Evolutionary conservation across 2,113 vertebrate species (phyloP), one percentile per base, ranked within the genome.

Genomic region (Cheilinus undulatus): DNA sequence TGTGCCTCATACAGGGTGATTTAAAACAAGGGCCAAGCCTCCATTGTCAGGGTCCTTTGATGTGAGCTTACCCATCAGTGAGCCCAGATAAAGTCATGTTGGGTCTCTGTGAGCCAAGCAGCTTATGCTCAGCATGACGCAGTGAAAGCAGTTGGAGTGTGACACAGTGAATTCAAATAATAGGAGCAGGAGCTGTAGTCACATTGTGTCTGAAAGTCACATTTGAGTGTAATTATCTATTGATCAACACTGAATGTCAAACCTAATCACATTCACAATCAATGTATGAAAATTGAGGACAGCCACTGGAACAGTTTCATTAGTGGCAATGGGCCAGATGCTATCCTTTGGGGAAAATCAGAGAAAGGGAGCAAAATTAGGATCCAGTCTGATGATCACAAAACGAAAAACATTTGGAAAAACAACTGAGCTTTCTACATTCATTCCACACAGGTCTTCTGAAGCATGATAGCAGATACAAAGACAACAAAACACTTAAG

Each of bases 401-500:
- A 69, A 61, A 19, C 59, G 49, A 40, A 65, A 66, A 61, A 59
- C 40, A 49, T 59, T 65, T 61, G 52, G n/a, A n/a, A 32, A n/a
- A 69, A 46, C 74, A 78, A 67, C 73, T 89, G 72, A 32, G 66
- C 63, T 69, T 69, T 76, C 52, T 69, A 30, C 38, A 72, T 72
- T 69, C 34, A 46, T 79, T 81, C 59, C 11, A 13, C 73, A 48
- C 27, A 63, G 43, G 78, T 50, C 54, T 59, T 62, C 66, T 28
- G n/a, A 53, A 52, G 48, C 43, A 61, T 68, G 22, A 14, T 15
- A 17, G 7, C 26, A 19, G 17, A 13, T 27, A 48, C 26, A 38
- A 49, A 42, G 5, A 34, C 32, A 34, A 34, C 32, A 34, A 34
- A 10, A 10, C n/a, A n/a, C n/a, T n/a, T n/a, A n/a, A n/a, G n/a